phyloP scores from a whole-genome alignment of 2,113 vertebrate genomes.

The Microtus oregoni region DNA sequence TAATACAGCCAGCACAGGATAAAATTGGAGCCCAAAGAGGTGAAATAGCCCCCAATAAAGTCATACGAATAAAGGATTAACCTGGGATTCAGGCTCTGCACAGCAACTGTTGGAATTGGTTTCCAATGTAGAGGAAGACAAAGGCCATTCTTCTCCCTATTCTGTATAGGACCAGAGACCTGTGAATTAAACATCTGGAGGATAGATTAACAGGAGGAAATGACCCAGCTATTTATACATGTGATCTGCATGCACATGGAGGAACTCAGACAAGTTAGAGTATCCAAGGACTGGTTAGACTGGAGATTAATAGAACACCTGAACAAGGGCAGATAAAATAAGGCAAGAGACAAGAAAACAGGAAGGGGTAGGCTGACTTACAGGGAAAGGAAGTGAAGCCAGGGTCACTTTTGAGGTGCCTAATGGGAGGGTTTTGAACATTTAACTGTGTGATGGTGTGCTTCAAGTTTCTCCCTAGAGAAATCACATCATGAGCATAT shows the following conservation, averaged over 20 bases:
- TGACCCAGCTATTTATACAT: neutral
- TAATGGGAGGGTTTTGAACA: neutral
- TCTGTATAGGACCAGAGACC: neutral
- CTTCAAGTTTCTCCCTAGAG: neutral
- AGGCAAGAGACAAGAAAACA: neutral
- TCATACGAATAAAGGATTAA: neutral
- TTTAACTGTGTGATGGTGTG: neutral
- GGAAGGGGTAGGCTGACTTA: neutral
- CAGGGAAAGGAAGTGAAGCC: neutral
- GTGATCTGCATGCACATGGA: neutral
- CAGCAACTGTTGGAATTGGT: neutral
- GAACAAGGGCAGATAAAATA: neutral
- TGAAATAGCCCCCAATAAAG: neutral
- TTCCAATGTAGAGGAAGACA: neutral
- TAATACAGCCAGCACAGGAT: neutral
- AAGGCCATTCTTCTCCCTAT: neutral
- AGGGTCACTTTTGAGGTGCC: neutral
- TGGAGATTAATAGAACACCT: neutral
- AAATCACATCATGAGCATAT: neutral
- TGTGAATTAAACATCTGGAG: neutral
- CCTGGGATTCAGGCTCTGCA: neutral
- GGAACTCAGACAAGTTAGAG: neutral
- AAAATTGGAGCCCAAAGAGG: constrained; percentile 6
- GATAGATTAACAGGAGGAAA: neutral
- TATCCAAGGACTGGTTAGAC: neutral